Evolutionary conservation across 2,797 vertebrate genomes (phyloP), one percentile per base, ranked within the genome.

Genomic region (Enteromius trimaculatus): DNA sequence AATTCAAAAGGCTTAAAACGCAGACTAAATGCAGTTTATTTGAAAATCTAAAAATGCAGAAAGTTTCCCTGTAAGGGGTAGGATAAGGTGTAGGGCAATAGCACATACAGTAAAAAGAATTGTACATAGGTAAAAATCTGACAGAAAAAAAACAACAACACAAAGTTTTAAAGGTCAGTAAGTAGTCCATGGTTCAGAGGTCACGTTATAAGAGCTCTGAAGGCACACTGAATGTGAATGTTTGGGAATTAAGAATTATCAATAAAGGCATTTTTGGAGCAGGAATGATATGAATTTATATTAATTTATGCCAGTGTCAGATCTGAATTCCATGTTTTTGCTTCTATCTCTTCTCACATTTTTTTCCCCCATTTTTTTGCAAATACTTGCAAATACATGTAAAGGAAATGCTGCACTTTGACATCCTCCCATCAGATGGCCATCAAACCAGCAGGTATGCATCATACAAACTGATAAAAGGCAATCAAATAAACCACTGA

Each of bases 241-340:
- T 66, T 76, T 31, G n/a, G 29, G 37, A n/a, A 39, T 84, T 81
- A 85, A 72, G 79, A 75, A 77, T 60, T 4, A n/a, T 14, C 39
- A 21, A n/a, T 49, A 1, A 47, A 64, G 17, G 9, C 21, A 10
- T 58, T 23, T 65, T 66, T 39, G 44, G 47, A 23, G 9, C 65
- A 49, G 19, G 21, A 58, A 44, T 60, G 71, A 71, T 85, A 83
- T 47, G 31, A 71, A 85, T 80, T 82, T 58, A 71, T 58, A 58
- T 68, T 76, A 7, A 80, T 76, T 82, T 77, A 62, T 85, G 39
- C 55, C 47, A 17, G 68, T 68, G 75, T 71, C 62, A 82, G 69
- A 29, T 37, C 37, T 49, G 21, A 85, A 82, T 71, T 84, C 79
- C 79, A 47, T 69, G 72, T 37, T 68, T 65, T 16, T 68, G 53